Evolutionary conservation across 2,888 invertebrate genomes (phyloP).

Genomic region (Biston stratarius): DNA sequence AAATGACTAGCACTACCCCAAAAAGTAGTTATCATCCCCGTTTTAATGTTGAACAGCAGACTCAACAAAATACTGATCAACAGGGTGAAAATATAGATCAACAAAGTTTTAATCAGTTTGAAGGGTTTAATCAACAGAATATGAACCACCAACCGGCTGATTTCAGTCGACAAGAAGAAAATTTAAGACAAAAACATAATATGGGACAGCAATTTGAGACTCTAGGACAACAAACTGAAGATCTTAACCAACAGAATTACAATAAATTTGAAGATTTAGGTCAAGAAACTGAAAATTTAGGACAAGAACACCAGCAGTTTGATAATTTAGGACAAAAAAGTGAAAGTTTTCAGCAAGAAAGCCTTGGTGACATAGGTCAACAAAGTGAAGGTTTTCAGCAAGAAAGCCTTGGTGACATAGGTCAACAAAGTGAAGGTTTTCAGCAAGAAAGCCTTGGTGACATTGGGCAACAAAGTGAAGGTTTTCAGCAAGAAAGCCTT

Average conservation of each 20-base stretch:
- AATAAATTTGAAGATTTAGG: constrained; percentile 20
- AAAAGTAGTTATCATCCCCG: constrained; percentile 17
- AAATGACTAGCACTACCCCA: constrained; percentile 25
- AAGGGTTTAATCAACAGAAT: constrained; percentile 5
- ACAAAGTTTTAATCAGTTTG: constrained; percentile 7
- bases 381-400: background rate
- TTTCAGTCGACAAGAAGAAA: constrained; percentile 48
- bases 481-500: background rate
- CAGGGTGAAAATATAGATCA: constrained; percentile 5
- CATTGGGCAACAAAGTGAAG: constrained; percentile 13
- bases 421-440: constrained; percentile 5
- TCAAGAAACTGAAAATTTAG: background rate
- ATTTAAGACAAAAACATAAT: constrained; percentile 7
- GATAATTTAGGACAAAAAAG: constrained; percentile 12
- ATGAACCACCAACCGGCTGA: constrained; percentile 42
- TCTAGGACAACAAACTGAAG: constrained; percentile 41
- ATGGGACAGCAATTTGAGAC: constrained; percentile 35
- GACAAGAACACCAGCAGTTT: background rate
- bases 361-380: constrained; percentile 14
- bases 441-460: constrained; percentile 4
- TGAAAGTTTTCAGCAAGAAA: background rate
- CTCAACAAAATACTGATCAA: constrained; percentile 31
- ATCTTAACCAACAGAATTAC: constrained; percentile 35
- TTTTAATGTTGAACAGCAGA: constrained; percentile 20
- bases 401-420: constrained; percentile 12